Base-by-base conservation (phyloP, 92 coral and sea anemone genomes). In the Phenganax stokvisi region DNA sequence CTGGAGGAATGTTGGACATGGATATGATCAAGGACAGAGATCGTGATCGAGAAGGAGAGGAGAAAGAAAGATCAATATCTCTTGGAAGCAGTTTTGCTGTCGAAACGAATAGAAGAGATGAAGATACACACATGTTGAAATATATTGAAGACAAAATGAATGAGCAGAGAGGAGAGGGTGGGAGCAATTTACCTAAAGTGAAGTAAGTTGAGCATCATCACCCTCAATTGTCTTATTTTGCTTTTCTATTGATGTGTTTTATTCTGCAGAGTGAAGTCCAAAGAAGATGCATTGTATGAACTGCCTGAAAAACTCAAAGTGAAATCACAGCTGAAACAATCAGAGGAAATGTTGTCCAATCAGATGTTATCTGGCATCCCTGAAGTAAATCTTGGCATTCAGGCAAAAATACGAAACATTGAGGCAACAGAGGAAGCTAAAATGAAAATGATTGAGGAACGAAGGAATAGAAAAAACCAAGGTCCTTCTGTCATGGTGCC, bases 301-400 rank as follows among this genome's bases (percentile, higher is more conserved):
- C 88, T 94, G 59, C 97, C 98, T 3, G 90, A 94, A 71, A 87
- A 92, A 82, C 84, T 94, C 53, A 90, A 94, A 84, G 98, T 94
- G 28, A 85, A 87, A 56, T 94, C 98, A 83, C 86, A 88, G 68
- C 90, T 94, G 20, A 94, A 92, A 93, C 91, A 87, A 70, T 94
- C 98, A 20, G 98, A 94, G 74, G 98, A 94, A 76, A 94, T 94
- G 98, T 79, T 94, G 76, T 94, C 98, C 11, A 94, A 92, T 83
- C 98, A 94, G 88, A 94, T 94, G 98, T 82, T 94, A 57, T 94
- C 98, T 27, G 98, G 98, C 7, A 94, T 94, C 63, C 98, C 98
- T 57, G 98, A 94, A 74, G 98, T 94, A 51, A 93, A 94, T 84
- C 89, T 94, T 56, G 98, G 98, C 52, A 94, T 94, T 83, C 89